Conservation (phyloP, 2,113 vertebrate species). For the Salvator merianae region DNA sequence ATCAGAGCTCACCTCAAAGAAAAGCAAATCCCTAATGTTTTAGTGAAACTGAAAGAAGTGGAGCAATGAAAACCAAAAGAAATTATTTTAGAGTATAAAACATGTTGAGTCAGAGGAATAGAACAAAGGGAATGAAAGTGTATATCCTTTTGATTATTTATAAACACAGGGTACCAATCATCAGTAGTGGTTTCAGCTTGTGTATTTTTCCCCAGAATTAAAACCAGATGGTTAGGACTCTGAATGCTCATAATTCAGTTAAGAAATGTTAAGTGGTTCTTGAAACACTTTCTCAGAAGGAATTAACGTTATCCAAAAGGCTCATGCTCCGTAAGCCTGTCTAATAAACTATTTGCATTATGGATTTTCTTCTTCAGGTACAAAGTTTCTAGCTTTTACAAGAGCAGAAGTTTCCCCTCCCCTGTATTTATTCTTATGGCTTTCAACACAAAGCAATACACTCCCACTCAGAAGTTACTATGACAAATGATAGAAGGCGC, state of each 20-base stretch:
- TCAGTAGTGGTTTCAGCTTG: neutral
- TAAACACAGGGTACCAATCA: neutral
- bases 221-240: neutral
- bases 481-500: neutral
- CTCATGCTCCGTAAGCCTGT: neutral
- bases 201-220: neutral
- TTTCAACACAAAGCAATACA: neutral
- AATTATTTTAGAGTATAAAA: neutral
- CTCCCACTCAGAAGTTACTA: neutral
- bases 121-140: neutral
- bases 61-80: neutral
- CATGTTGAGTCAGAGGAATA: neutral
- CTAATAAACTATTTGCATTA: conserved; percentile 6
- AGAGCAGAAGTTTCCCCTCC: neutral
- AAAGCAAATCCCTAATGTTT: neutral
- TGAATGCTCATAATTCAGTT: neutral
- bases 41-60: neutral
- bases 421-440: neutral
- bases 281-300: neutral
- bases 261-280: neutral
- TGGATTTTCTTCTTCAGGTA: conserved; percentile 18
- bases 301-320: neutral
- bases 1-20: neutral
- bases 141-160: neutral
- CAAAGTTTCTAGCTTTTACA: conserved; percentile 18